These are phyloP conservation scores for Tiphia femorata DNA, from an alignment of 2,888 invertebrate genomes.

Conservation along the genomic window DNA sequence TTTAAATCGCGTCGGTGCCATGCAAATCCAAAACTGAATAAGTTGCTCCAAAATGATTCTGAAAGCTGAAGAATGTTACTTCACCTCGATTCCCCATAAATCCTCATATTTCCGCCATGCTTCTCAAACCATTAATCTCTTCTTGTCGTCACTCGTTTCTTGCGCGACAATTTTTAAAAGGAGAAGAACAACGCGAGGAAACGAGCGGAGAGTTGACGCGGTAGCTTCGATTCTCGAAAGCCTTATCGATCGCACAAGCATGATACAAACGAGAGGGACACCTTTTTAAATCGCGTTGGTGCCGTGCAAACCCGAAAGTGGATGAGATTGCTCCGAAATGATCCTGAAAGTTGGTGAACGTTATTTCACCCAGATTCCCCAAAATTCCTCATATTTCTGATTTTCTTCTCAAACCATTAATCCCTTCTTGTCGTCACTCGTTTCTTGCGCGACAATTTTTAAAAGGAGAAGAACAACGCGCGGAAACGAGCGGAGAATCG, in stretches of 20 bases:
- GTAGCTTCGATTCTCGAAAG: conserved; percentile 29
- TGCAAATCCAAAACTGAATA: no score
- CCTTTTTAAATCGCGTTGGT: conserved; percentile 45
- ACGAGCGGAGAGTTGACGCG: conserved; percentile 20
- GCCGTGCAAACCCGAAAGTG: conserved; percentile 33
- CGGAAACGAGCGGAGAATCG: conserved; percentile 18
- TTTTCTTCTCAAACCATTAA: no score
- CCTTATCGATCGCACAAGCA: conserved; percentile 40
- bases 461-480: not conserved
- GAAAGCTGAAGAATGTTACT: no score
- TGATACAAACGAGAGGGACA: conserved; percentile 34
- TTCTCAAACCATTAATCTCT: conserved; percentile 22
- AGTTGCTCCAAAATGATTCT: no score
- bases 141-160: conserved; percentile 36
- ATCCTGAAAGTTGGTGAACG: no score
- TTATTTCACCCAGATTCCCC: no score
- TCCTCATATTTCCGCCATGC: not conserved
- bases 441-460: no score
- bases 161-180: conserved; percentile 8
- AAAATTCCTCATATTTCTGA: no score
- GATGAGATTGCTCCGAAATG: no score
- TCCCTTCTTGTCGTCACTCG: no score
- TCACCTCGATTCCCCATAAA: no score
- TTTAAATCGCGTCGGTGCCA: conserved; percentile 45
- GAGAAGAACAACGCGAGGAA: not conserved